These are phyloP conservation scores for Alcis repandata DNA, from an alignment of 2,888 invertebrate species.

Conservation along the genomic window DNA sequence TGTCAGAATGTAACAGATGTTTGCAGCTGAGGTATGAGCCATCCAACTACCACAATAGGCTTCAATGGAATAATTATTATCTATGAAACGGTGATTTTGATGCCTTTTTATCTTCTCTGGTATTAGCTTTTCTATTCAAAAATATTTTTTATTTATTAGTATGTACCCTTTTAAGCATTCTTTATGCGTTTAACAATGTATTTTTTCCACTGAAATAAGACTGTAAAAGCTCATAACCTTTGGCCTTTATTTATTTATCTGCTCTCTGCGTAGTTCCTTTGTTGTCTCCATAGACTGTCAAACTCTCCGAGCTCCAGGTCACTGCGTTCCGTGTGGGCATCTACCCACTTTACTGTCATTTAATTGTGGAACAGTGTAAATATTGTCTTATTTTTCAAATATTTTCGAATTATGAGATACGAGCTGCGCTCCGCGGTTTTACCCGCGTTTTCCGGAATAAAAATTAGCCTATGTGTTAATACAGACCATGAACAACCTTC, in stretches of 20 bases:
- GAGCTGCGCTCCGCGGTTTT: too few species aligned
- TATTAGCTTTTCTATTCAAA: neutral
- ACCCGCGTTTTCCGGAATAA: too few species aligned
- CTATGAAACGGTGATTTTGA: neutral
- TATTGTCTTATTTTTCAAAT: too few species aligned
- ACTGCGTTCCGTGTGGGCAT: neutral
- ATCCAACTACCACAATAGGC: constrained; percentile 13
- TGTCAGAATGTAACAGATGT: constrained; percentile 29
- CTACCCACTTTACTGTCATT: too few species aligned
- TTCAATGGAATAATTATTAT: neutral
- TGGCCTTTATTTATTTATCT: constrained; percentile 5
- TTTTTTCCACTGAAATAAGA: neutral
- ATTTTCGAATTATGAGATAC: too few species aligned
- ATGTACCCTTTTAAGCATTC: neutral
- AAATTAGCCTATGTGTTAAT: too few species aligned
- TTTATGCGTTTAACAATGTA: neutral
- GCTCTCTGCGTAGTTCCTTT: constrained; percentile 4
- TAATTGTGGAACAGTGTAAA: too few species aligned
- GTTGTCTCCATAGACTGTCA: constrained; percentile 3
- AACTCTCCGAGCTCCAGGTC: neutral
- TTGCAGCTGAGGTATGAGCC: constrained; percentile 16
- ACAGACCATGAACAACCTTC: too few species aligned
- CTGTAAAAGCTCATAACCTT: neutral
- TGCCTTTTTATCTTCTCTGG: neutral
- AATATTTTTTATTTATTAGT: neutral